Percentiles rank a stretch among this genome's conserved stretches.
These are phyloP conservation scores for Crematogaster levior DNA, from an alignment of 2,888 invertebrate genomes.

Conservation along the genomic window DNA sequence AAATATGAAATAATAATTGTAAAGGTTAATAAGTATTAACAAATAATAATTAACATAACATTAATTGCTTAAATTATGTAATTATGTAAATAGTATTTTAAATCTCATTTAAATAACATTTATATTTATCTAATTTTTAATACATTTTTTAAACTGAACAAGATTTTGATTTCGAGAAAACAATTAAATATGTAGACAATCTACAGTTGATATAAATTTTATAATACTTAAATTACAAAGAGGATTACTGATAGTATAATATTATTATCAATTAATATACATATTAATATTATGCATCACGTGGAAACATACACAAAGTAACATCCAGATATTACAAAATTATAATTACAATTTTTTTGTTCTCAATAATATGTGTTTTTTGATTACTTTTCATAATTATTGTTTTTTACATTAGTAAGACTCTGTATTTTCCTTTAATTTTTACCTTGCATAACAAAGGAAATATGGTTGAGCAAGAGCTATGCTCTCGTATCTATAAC, in stretches of 20 bases:
- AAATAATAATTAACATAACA: background rate
- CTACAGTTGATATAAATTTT: background rate
- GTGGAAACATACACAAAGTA: too few species aligned
- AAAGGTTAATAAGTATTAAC: background rate
- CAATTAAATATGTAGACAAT: background rate
- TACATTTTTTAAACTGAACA: background rate
- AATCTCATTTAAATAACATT: background rate
- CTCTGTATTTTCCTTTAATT: background rate
- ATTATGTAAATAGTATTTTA: background rate
- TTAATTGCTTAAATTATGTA: background rate
- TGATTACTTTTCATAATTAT: background rate
- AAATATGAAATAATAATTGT: background rate
- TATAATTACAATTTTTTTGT: background rate
- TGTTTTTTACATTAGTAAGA: background rate
- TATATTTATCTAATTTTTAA: background rate
- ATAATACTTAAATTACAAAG: background rate
- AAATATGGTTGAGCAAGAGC: background rate
- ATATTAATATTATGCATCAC: background rate
- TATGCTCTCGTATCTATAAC: background rate
- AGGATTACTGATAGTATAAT: background rate
- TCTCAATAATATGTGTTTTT: background rate
- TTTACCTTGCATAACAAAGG: background rate
- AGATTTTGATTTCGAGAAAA: background rate
- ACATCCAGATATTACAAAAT: background rate
- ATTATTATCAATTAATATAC: background rate